Conservation (phyloP, 1,140 invertebrate species). For the Drosophila orena region DNA sequence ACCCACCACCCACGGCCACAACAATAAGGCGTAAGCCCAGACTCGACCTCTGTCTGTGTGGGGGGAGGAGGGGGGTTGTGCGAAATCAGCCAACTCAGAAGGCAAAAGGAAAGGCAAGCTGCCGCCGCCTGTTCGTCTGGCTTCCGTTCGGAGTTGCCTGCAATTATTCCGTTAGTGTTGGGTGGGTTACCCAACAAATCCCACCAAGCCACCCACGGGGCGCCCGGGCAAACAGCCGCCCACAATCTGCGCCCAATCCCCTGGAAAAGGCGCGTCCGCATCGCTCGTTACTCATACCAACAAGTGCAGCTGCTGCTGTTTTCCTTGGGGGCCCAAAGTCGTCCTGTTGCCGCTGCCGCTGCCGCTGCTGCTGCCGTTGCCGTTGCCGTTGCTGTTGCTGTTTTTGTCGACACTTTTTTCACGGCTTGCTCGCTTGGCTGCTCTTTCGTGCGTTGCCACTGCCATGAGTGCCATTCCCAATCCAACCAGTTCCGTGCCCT, state of each 20-base stretch:
- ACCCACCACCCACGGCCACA: constrained; percentile 44
- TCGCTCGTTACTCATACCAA: constrained; percentile 81
- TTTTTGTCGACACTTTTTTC: constrained; percentile 82
- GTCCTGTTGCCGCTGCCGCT: constrained; percentile 48
- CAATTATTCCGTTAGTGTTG: constrained; percentile 82
- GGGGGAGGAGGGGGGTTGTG: constrained; percentile 23
- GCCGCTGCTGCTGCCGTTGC: constrained; percentile 38
- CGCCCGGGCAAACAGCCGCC: background rate
- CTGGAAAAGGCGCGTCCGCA: constrained; percentile 72
- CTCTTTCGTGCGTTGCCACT: constrained; percentile 79
- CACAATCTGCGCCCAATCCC: background rate
- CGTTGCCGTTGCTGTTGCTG: constrained; percentile 62
- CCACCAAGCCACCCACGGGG: constrained; percentile 2
- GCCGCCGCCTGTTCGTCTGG: constrained; percentile 76
- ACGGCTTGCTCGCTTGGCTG: constrained; percentile 81
- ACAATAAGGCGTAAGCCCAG: constrained; percentile 58
- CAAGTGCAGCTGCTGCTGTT: constrained; percentile 65
- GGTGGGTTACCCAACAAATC: constrained; percentile 55
- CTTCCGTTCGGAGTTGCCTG: constrained; percentile 78
- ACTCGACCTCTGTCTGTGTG: constrained; percentile 55
- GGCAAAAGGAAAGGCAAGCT: constrained; percentile 20
- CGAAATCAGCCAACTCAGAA: constrained; percentile 73
- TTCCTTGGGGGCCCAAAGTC: constrained; percentile 50
- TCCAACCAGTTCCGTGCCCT: constrained; percentile 7
- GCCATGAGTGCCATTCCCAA: constrained; percentile 18